phyloP scores from a whole-genome alignment of 2,797 vertebrate species.

The Tadarida brasiliensis region DNA sequence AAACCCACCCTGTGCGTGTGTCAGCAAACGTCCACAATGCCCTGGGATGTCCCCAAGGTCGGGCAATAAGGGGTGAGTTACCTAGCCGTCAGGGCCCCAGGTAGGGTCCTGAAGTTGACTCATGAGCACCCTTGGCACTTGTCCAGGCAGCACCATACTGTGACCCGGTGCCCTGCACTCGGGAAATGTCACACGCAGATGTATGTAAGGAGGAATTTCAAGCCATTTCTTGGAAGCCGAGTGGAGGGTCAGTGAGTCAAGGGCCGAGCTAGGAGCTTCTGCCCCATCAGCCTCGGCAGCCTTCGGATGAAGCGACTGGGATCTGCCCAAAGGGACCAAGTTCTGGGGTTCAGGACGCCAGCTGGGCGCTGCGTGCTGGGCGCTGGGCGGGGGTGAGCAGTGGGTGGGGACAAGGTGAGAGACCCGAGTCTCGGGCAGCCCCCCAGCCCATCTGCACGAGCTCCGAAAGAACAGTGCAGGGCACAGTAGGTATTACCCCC shows the following conservation, averaged over 20 bases:
- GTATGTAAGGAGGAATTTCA: background rate
- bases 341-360: background rate
- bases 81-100: background rate
- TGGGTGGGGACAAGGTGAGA: background rate
- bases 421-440: rapidly evolving
- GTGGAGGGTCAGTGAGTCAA: background rate
- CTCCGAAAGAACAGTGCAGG: background rate
- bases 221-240: background rate
- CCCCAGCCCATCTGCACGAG: rapidly evolving
- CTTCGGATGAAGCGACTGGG: rapidly evolving
- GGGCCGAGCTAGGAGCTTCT: rapidly evolving
- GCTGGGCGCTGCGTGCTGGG: rapidly evolving
- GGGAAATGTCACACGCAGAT: rapidly evolving
- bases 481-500: rapidly evolving
- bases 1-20: background rate
- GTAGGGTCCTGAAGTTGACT: background rate
- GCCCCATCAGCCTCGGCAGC: background rate
- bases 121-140: rapidly evolving
- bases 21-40: background rate
- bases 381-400: rapidly evolving
- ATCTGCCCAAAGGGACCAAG: rapidly evolving
- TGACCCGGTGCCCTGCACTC: rapidly evolving
- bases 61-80: rapidly evolving
- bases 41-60: background rate
- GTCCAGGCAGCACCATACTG: rapidly evolving